Evolutionary conservation across 2,113 vertebrate species (phyloP).

Genomic region (Deroptyus accipitrinus): DNA sequence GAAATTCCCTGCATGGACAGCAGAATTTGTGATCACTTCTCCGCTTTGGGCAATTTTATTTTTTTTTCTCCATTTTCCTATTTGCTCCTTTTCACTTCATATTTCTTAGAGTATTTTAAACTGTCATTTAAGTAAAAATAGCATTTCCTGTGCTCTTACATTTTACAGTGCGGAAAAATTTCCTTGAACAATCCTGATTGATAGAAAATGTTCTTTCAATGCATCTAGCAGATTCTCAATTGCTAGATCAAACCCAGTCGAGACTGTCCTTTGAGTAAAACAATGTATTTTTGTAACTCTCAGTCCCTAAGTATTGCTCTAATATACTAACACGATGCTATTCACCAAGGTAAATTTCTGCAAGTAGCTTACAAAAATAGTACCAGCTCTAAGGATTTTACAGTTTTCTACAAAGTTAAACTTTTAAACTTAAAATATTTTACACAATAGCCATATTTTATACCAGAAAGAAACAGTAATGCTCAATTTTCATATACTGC

Average conservation of each 20-base stretch:
- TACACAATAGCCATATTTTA: conserved; percentile 68
- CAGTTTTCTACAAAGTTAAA: conserved; percentile 58
- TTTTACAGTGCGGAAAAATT: not conserved
- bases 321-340: not conserved
- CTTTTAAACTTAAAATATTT: conserved; percentile 70
- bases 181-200: not conserved
- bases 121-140: not conserved
- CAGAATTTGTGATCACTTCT: not conserved
- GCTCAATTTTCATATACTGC: conserved; percentile 73
- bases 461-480: conserved; percentile 69
- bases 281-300: not conserved
- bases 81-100: not conserved
- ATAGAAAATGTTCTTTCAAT: not conserved
- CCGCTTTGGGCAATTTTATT: not conserved
- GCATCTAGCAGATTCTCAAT: conserved; percentile 3
- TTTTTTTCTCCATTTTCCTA: not conserved
- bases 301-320: not conserved
- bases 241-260: not conserved
- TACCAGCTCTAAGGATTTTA: conserved; percentile 33
- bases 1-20: not conserved
- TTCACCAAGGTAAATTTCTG: not conserved
- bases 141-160: not conserved
- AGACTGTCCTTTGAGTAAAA: not conserved
- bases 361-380: conserved; percentile 53
- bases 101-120: not conserved